Evolutionary conservation across 2,113 vertebrate species (phyloP), one percentile per base, ranked within the genome.

Genomic region (Eulemur rufifrons): DNA sequence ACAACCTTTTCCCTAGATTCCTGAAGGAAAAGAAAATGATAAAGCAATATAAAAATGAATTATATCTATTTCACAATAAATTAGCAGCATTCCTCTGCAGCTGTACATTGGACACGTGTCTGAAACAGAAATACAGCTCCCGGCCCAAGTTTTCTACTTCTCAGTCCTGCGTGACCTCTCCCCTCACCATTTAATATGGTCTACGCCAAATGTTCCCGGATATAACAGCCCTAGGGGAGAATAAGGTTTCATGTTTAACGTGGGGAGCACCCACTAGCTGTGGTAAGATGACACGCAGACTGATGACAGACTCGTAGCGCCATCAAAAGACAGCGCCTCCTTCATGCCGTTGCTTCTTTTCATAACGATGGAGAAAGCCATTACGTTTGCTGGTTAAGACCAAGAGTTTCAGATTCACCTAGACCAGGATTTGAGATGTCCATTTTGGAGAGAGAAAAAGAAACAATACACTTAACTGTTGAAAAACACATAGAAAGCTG

Each of bases 21-120:
- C 84, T 86, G 89, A 93, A 90, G 81, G 68, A 42, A 34, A 47
- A 87, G 95, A 80, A 94, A 92, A 88, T 63, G 86, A 96, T 86
- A 95, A 88, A 91, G 92, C 89, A 32, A 80, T 34, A 52, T n/a
- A 86, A 78, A 89, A 92, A 83, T 86, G 63, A 91, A 20, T 89
- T 96, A 27, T 80, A 59, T 96, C 93, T 37, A 18, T 91, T 97
- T 96, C 81, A 64, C 89, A 97, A 91, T 80, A 93, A 92, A 93
- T 94, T 78, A 95, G 47, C 32, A 68, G 76, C 81, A 94, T 94
- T 76, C 83, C 47, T 92, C 78, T 23, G 47, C 47, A 37, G 87
- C 90, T 96, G 89, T 64, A n/a, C 23, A 2, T 34, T 47, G 63
- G 91, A 89, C 29, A 74, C 0, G 0, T 27, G 86, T 93, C 59